phyloP scores from a whole-genome alignment of 2,113 vertebrate species.

The Halichoerus grypus region DNA sequence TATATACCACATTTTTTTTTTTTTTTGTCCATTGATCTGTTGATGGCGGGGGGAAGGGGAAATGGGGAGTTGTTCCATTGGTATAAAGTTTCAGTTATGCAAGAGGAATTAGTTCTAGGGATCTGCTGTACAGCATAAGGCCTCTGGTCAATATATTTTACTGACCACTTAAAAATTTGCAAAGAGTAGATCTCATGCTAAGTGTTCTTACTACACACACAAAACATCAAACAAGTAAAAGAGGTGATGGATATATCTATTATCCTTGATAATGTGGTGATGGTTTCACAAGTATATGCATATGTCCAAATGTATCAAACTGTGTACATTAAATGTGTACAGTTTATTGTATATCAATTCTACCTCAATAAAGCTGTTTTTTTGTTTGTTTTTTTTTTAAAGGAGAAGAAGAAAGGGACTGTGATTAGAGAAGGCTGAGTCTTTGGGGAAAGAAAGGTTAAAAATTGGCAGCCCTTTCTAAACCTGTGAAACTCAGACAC shows the following conservation, averaged over 20 bases:
- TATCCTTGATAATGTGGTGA: not conserved
- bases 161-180: not conserved
- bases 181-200: not conserved
- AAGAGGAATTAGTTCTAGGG: not conserved
- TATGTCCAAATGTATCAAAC: not conserved
- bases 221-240: not conserved
- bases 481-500: not conserved
- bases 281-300: fast-evolving
- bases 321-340: not conserved
- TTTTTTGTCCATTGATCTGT: not conserved
- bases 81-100: not conserved
- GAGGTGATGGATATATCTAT: not conserved
- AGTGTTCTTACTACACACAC: not conserved
- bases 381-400: not conserved
- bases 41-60: too few relatives aligned
- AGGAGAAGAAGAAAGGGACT: not conserved
- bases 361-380: not conserved
- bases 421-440: not conserved
- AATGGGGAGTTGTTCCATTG: too few relatives aligned
- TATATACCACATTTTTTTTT: not conserved
- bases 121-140: not conserved
- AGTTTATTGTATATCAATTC: not conserved
- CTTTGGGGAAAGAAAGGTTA: not conserved
- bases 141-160: not conserved
- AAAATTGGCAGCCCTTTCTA: not conserved